Base-by-base conservation (phyloP, 2,888 invertebrate genomes). In the Diaprepes abbreviatus region DNA sequence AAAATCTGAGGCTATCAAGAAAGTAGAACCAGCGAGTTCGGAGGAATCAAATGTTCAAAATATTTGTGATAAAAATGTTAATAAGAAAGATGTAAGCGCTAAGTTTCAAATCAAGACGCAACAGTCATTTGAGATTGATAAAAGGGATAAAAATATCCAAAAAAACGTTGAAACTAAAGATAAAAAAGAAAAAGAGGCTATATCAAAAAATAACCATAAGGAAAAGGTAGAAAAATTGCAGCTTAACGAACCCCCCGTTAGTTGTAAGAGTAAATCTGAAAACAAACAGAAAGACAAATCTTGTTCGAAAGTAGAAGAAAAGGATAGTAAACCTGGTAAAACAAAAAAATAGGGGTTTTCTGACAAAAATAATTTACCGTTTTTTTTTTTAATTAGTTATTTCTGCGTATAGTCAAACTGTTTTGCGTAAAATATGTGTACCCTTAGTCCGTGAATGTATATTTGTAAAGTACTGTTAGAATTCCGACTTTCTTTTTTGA, bases 281-380 rank as follows among this genome's bases (percentile, higher is more conserved):
- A 17, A 19, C 12, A 69, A 64, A 33, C 43, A 17, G 17, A 67
- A 60, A 54, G 67, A 67, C 19, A 67, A 62, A 21, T 45, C 62
- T 31, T 19, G 33, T 38, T 31, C 60, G 19, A 71, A 67, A 58
- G 21, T 33, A 60, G 71, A 71, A 12, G 71, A 71, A 58, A 71
- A 64, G 35, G 71, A 71, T 36, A 31, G 31, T 36, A 71, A 71
- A 64, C 36, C 31, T 50, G 52, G 40, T 38, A 70, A 70, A 60
- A 12, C 50, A 28, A 66, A 62, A 40, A 70, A 66, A 38, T 66
- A 63, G 55, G 24, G 14, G 16, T 43, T 45, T 14, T 58, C 24
- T 31, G 64, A 38, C 35, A 33, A 36, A 50, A 50, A 10, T 19
- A 36, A 52, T 28, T n/a, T n/a, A n/a, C 6, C 19, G n/a, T 19